Evolutionary conservation across 2,113 vertebrate genomes (phyloP).

Genomic region (Mesembrinibis cayennensis): DNA sequence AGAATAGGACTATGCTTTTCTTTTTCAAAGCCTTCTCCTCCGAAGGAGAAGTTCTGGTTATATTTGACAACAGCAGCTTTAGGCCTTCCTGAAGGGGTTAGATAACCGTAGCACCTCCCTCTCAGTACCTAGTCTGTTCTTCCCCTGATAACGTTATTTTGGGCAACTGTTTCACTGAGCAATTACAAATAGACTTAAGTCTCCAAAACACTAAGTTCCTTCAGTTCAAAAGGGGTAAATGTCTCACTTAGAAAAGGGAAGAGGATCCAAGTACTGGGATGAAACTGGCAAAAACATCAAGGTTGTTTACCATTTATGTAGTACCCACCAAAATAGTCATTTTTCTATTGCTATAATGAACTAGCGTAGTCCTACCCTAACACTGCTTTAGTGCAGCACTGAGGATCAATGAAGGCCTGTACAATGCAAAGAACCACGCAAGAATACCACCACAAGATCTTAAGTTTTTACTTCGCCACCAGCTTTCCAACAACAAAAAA

Average conservation of each 20-base stretch:
- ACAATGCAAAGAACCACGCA: not conserved
- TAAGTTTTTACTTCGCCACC: slow-evolving; percentile 54
- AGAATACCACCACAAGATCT: not conserved
- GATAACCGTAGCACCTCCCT: not conserved
- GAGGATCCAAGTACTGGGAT: not conserved
- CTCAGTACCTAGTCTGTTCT: not conserved
- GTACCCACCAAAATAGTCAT: fast-evolving
- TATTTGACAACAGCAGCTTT: not conserved
- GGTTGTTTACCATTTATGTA: not conserved
- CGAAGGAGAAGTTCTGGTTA: not conserved
- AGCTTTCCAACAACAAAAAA: not conserved
- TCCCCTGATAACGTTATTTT: fast-evolving
- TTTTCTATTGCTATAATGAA: not conserved
- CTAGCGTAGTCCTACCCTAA: not conserved
- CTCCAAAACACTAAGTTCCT: not conserved
- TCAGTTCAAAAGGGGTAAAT: not conserved
- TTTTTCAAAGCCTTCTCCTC: not conserved
- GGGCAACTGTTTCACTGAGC: not conserved
- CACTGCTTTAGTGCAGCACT: not conserved
- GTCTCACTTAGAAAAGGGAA: not conserved
- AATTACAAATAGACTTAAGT: not conserved
- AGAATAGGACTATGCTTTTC: not conserved
- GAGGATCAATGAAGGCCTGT: not conserved
- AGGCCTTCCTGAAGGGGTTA: not conserved
- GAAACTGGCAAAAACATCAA: not conserved